Evolutionary conservation across 2,888 invertebrate species (phyloP), one percentile per base, ranked within the genome.

Genomic region (Macrosiphum euphorbiae): DNA sequence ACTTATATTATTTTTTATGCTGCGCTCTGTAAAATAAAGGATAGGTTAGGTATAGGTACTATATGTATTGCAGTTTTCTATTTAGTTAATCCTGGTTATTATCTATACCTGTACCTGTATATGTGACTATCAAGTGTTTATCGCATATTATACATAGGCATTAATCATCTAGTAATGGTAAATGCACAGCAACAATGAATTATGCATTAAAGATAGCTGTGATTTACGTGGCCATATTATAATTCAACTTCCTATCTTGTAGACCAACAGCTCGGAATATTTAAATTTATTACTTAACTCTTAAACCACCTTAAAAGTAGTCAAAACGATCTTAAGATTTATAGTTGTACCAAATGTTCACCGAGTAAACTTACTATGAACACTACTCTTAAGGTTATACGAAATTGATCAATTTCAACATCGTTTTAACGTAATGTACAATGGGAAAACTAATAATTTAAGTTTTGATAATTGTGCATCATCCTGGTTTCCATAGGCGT

Each of bases 41-140:
- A 20, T n/a, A 20, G 35, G 7, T 26, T 58, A 58, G 52, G 44
- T 44, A 44, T 44, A 44, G 44, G 20, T 20, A 24, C 20, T 52
- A 16, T n/a, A n/a, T 2, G n/a, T 67, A 67, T n/a, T 78, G 35
- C 35, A 35, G 28, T 47, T 90, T 61, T 91, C 11, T 47, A 86
- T 47, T 91, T 86, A 91, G 26, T n/a, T 35, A 35, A 86, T 41
- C n/a, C n/a, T n/a, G 24, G 13, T 91, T 58, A 47, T 41, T 90
- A 78, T 78, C 84, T 41, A 41, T 78, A 20, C 8, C 35, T 28
- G 13, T 84, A 20, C 20, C 78, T 28, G 13, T 84, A 35, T 24
- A 44, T 5, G n/a, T n/a, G 11, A 58, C 47, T 10, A 52, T 85
- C 35, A 28, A 84, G 20, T n/a, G 8, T 35, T 8, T 20, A 78